Evolutionary conservation across 2,113 vertebrate genomes (phyloP).

Genomic region (Acinonyx jubatus): DNA sequence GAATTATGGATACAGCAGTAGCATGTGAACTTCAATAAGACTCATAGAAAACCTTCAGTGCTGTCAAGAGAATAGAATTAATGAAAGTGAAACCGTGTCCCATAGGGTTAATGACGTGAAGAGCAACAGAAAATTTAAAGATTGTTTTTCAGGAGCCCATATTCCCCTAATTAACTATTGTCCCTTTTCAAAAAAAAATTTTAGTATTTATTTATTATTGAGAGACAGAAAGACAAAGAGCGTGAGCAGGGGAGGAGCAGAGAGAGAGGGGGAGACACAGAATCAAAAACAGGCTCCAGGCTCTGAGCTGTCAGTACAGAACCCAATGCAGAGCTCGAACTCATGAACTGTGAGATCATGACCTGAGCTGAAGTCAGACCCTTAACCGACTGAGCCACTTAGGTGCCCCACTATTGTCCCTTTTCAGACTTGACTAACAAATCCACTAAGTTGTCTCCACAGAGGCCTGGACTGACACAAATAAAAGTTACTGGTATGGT

Average conservation of each 20-base stretch:
- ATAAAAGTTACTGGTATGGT: neutral
- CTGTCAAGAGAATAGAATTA: neutral
- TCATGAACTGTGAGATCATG: too few relatives aligned
- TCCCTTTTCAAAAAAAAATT: neutral
- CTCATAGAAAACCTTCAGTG: neutral
- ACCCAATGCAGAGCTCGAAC: too few relatives aligned
- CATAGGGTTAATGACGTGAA: neutral
- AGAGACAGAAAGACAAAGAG: too few relatives aligned
- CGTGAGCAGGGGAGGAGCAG: too few relatives aligned
- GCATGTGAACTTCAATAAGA: neutral
- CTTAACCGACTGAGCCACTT: too few relatives aligned
- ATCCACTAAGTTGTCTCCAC: neutral
- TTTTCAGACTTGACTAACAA: neutral
- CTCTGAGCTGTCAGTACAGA: too few relatives aligned
- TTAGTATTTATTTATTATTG: too few relatives aligned
- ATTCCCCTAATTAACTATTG: neutral
- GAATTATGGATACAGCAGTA: neutral
- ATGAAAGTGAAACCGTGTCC: neutral
- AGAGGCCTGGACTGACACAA: neutral
- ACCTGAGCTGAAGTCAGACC: too few relatives aligned
- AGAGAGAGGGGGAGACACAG: too few relatives aligned
- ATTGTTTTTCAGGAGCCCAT: neutral
- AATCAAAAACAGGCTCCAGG: too few relatives aligned
- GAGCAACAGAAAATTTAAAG: neutral
- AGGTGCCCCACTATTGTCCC: neutral